Percentiles rank a stretch among this genome's conserved stretches.
Conservation (phyloP, 2,113 vertebrate species). For the Semicossyphus pulcher region DNA sequence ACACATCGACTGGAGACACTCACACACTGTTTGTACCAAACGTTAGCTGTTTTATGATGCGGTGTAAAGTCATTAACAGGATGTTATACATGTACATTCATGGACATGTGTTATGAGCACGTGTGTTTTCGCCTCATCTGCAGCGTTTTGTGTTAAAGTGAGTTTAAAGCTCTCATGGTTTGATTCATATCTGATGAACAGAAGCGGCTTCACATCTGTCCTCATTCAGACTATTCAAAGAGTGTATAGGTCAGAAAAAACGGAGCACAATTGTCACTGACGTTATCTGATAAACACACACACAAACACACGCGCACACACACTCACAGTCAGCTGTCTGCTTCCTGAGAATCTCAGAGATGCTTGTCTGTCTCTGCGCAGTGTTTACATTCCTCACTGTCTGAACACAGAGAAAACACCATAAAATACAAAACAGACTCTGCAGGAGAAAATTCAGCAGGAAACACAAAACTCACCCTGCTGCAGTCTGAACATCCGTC, state of each 20-base stretch:
- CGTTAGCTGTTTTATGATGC: no score
- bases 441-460: not conserved
- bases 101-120: not conserved
- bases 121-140: not conserved
- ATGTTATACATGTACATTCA: no score
- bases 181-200: conserved; percentile 34
- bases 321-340: conserved; percentile 49
- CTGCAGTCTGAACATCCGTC: not conserved
- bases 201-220: conserved; percentile 35
- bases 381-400: conserved; percentile 64
- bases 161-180: not conserved
- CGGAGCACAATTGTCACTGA: conserved; percentile 45
- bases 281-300: conserved; percentile 47
- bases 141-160: not conserved
- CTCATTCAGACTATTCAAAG: conserved; percentile 48
- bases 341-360: conserved; percentile 47
- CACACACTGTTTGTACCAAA: no score
- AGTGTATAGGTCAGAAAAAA: conserved; percentile 19
- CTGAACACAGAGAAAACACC: conserved; percentile 35
- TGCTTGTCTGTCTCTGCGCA: conserved; percentile 40
- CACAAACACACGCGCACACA: conserved; percentile 8
- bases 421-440: conserved; percentile 12
- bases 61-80: no score
- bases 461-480: not conserved
- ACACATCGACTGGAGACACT: no score